phyloP scores from a whole-genome alignment of 2,113 vertebrate species.

The Halichoeres trimaculatus region DNA sequence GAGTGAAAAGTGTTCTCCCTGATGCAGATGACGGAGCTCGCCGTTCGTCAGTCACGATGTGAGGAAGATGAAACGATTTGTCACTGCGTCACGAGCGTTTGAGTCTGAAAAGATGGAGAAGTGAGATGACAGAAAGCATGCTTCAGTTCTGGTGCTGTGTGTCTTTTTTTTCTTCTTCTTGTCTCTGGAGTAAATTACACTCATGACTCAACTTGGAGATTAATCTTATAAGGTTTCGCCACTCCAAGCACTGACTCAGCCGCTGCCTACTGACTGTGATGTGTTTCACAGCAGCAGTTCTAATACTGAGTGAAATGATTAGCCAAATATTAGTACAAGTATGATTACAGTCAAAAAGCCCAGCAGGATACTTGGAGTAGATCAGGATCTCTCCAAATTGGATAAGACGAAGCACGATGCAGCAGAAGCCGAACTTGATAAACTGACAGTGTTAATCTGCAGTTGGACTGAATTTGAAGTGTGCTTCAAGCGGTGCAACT shows the following conservation, averaged over 20 bases:
- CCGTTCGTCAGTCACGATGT: slow-evolving; percentile 45
- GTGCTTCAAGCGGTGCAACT: background rate
- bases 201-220: slow-evolving; percentile 50
- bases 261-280: slow-evolving; percentile 40
- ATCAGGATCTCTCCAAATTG: background rate
- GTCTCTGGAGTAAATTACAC: slow-evolving; percentile 51
- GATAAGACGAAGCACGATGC: background rate
- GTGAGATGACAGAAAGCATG: slow-evolving; percentile 19
- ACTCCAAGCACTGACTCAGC: slow-evolving; percentile 36
- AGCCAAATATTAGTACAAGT: background rate
- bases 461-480: background rate
- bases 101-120: slow-evolving; percentile 44
- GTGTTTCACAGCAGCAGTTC: slow-evolving; percentile 30
- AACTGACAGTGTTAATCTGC: background rate
- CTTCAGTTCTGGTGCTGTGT: slow-evolving; percentile 26
- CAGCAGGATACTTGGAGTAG: background rate
- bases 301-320: slow-evolving; percentile 20
- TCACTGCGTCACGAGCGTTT: slow-evolving; percentile 38
- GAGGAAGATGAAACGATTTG: slow-evolving; percentile 50
- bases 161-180: slow-evolving; percentile 12
- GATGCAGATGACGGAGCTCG: slow-evolving; percentile 26
- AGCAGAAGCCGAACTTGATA: background rate
- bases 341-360: slow-evolving; percentile 1
- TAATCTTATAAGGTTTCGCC: slow-evolving; percentile 43
- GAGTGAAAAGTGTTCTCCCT: slow-evolving; percentile 51